Base-by-base conservation (phyloP, 64 coral and sea anemone genomes). In the Catalaphyllia jardinei region DNA sequence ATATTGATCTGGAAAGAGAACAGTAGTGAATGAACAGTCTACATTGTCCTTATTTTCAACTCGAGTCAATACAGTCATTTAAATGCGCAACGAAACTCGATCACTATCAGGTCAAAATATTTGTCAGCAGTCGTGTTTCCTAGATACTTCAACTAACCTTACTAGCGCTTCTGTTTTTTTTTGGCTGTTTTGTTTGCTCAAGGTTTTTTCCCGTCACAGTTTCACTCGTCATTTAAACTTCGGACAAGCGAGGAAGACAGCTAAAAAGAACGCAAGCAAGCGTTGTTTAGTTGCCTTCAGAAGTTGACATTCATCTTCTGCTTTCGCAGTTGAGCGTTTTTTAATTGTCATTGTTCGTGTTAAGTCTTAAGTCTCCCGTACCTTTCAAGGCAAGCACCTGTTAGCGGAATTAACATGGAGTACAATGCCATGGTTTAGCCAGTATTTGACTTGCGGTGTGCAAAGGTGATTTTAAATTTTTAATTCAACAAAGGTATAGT, bases 401-500 rank as follows among this genome's bases (percentile, higher is more conserved):
- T 50, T 52, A 49, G 22, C 4, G 12, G 11, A 17, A 50, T 77
- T 77, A 52, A 42, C 74, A 77, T 77, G 35, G 35, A 1, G 10
- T 22, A 77, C 74, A 77, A 77, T 50, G 74, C 39, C 35, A 11
- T 42, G 16, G 42, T 50, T 46, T 20, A 50, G 17, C 9, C n/a
- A n/a, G n/a, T 77, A 50, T 77, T 77, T 77, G 35, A 16, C 19
- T 77, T 77, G 74, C 22, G 74, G 38, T 77, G 74, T 42, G 19
- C 20, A 50, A n/a, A 49, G 25, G 65, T 29, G 65, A 25, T 69
- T 69, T 69, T 27, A 25, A 28, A 69, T 69, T 24, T n/a, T 69
- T 24, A 69, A 69, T 27, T 25, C 65, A 69, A 28, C 62, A 10
- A 69, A 25, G 65, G 65, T 27, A 5, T 10, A 28, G 42, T 46